Percentiles rank a stretch among this genome's conserved stretches.
Evolutionary conservation across 2,113 vertebrate genomes (phyloP).

Genomic region (Peromyscus californicus): DNA sequence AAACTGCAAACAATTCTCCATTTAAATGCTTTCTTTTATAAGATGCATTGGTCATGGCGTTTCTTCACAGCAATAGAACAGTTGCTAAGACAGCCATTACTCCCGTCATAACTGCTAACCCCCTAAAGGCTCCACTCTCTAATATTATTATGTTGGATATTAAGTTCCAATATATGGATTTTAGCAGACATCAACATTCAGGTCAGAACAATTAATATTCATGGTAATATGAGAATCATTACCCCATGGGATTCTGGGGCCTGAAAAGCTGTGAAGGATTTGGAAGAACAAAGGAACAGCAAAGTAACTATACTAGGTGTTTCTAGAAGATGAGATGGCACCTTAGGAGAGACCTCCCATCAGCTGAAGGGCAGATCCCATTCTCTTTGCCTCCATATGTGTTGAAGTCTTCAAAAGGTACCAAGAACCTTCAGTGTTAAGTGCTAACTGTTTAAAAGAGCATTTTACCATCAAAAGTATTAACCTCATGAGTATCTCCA

Average conservation of each 20-base stretch:
- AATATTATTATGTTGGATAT: not conserved
- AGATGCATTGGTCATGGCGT: not conserved
- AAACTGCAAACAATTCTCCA: not conserved
- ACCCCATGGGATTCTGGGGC: not conserved
- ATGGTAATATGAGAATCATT: not conserved
- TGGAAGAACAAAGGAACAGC: not conserved
- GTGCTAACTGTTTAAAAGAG: not conserved
- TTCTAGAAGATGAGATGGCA: not conserved
- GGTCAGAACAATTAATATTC: not conserved
- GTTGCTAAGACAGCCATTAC: not conserved
- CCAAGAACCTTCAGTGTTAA: conserved; percentile 37
- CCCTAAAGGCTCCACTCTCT: not conserved
- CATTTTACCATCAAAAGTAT: conserved; percentile 1
- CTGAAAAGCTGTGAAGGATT: not conserved
- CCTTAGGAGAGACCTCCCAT: not conserved
- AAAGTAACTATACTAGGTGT: not conserved
- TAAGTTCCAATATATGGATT: not conserved
- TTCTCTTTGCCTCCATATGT: not conserved
- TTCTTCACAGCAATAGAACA: not conserved
- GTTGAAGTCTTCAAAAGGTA: conserved; percentile 53
- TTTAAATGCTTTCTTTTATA: not conserved
- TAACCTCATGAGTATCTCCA: not conserved
- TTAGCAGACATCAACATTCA: not conserved
- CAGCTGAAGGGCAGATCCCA: not conserved
- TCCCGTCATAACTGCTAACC: not conserved